Evolutionary conservation across 1,140 invertebrate genomes (phyloP), one percentile per base, ranked within the genome.

Genomic region (Augochlora pura): DNA sequence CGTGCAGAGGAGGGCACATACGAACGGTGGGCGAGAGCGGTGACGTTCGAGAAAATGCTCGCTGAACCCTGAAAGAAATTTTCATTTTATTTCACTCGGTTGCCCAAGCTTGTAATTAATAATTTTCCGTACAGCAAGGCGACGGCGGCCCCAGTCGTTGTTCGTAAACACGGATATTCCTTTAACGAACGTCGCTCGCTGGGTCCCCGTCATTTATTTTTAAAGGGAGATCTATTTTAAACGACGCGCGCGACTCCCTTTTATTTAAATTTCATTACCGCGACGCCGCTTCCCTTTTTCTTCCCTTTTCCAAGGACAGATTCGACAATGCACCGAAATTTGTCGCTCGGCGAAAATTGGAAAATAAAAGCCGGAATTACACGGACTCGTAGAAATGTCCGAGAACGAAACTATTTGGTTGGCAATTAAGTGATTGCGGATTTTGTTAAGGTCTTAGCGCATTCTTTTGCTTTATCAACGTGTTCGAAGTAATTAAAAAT

Each of bases 61-160:
- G 59, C 23, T 86, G 84, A 86, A 86, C 83, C 84, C 67, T 80
- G 81, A 83, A 83, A 86, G 71, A 77, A 83, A 86, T 86, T 86
- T 83, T 86, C 77, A 75, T 83, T 81, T 74, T 82, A 81, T 81
- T 73, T 81, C 82, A 72, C 79, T 72, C 79, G 82, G 60, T 18
- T 54, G 46, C 5, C 62, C 85, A 81, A 72, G 81, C 84, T n/a
- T 71, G 65, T 86, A 83, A 86, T 86, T 86, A 83, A 86, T 78
- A 52, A 86, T 71, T 78, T 78, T 81, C 77, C 74, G 78, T 79
- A 66, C 57, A 68, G 49, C 38, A 52, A 68, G 69, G 39, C 64
- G 74, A 38, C 52, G 72, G 52, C n/a, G n/a, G n/a, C n/a, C n/a
- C 68, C 42, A 39, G 46, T 77, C 66, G 27, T 23, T 52, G 80